Percentiles rank a stretch among this genome's conserved stretches.
phyloP scores from a whole-genome alignment of 2,888 invertebrate genomes.

The Muschampia plurimacula region DNA sequence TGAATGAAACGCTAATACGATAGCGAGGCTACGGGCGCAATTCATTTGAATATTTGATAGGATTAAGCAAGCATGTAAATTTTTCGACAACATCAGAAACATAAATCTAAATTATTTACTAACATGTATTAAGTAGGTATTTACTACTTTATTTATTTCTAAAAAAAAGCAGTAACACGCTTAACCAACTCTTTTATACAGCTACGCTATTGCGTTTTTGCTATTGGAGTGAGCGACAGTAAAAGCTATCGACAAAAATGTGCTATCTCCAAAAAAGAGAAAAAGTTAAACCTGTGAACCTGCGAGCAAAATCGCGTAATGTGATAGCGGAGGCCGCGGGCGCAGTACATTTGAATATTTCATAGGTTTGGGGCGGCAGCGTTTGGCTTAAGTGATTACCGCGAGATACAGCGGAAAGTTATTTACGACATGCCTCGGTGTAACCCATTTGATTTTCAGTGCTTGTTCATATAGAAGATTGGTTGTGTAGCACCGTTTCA shows the following conservation, averaged over 20 bases:
- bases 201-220: not conserved
- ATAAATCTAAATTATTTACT: not conserved
- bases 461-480: slow-evolving; percentile 31
- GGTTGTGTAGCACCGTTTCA: slow-evolving; percentile 10
- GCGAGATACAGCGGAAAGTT: slow-evolving; percentile 41
- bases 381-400: slow-evolving; percentile 53
- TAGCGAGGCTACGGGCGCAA: too few relatives aligned
- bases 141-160: not conserved
- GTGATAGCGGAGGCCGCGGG: slow-evolving; percentile 57
- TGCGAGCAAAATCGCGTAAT: slow-evolving; percentile 58
- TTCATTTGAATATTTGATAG: too few relatives aligned
- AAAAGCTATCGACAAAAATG: slow-evolving; percentile 26
- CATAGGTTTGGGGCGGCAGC: slow-evolving; percentile 55
- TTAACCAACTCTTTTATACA: not conserved
- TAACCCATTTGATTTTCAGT: slow-evolving; percentile 36
- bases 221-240: not conserved
- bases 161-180: not conserved
- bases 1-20: too few relatives aligned
- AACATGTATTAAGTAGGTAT: not conserved
- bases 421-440: slow-evolving; percentile 30
- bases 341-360: slow-evolving; percentile 53
- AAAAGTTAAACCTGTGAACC: slow-evolving; percentile 50
- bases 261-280: slow-evolving; percentile 23
- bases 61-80: not conserved
- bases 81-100: not conserved